phyloP scores from a whole-genome alignment of 2,888 invertebrate species.

The Oscheius sp. region DNA sequence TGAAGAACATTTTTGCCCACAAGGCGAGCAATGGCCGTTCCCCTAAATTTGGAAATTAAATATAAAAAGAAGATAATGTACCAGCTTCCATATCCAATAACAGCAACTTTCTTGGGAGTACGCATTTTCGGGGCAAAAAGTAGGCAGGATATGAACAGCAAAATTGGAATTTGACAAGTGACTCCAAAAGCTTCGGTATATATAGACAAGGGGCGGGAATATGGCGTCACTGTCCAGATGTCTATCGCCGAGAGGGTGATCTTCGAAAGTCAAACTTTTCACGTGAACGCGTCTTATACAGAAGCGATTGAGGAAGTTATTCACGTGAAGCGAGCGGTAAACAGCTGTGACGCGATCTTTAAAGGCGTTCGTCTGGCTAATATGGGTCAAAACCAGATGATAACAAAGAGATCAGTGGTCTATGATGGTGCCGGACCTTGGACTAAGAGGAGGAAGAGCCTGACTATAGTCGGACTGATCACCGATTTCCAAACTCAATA shows the following conservation, averaged over 20 bases:
- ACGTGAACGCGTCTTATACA: neutral
- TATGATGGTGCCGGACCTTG: too few species aligned
- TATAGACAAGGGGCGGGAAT: neutral
- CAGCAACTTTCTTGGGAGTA: conserved; percentile 54
- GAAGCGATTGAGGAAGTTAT: neutral
- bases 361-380: too few species aligned
- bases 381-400: too few species aligned
- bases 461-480: too few species aligned
- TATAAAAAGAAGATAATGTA: too few species aligned
- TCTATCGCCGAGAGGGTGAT: neutral
- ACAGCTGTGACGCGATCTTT: too few species aligned
- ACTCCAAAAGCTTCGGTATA: neutral
- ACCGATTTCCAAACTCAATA: too few species aligned
- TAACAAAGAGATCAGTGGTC: too few species aligned
- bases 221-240: conserved; percentile 11
- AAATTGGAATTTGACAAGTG: neutral
- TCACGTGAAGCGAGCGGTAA: neutral
- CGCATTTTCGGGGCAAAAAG: neutral
- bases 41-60: too few species aligned
- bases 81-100: conserved; percentile 66
- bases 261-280: too few species aligned
- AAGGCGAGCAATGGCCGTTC: conserved; percentile 97
- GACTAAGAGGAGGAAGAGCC: too few species aligned
- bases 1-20: conserved; percentile 88
- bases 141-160: neutral